These are phyloP conservation scores for Ctena decussata DNA, from an alignment of 2,888 invertebrate genomes.

Conservation along the genomic window DNA sequence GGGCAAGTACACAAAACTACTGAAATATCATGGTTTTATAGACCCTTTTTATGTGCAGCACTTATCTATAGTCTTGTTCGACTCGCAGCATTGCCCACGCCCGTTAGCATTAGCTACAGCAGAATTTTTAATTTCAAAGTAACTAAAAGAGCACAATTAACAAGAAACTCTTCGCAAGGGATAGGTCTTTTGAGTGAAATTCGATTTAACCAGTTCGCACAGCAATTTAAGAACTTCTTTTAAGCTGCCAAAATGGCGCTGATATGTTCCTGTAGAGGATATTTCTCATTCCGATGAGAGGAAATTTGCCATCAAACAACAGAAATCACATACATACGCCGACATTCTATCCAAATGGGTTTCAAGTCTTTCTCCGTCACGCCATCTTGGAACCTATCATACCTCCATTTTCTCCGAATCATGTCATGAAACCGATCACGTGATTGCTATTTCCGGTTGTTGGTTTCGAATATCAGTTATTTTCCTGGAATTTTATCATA, in stretches of 20 bases:
- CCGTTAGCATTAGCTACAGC: no score
- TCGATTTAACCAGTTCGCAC: no score
- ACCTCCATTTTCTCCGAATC: constrained; percentile 50
- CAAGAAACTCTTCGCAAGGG: no score
- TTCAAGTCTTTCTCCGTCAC: constrained; percentile 43
- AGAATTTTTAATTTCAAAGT: no score
- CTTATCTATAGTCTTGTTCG: no score
- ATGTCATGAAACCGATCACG: constrained; percentile 58
- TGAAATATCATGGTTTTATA: no score
- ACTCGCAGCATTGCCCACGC: no score
- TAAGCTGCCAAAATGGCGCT: not conserved
- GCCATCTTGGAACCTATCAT: constrained; percentile 54
- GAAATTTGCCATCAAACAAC: constrained; percentile 64
- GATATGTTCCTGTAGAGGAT: constrained; percentile 55
- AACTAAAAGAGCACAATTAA: no score
- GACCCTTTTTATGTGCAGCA: no score
- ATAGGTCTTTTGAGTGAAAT: no score
- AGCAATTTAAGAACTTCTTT: no score
- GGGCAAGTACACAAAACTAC: no score
- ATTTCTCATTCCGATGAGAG: constrained; percentile 51
- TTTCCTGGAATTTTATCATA: constrained; percentile 62
- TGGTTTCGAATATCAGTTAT: constrained; percentile 66
- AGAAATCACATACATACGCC: not conserved
- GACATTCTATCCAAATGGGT: constrained; percentile 12
- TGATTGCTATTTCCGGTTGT: constrained; percentile 66